These are phyloP conservation scores for Alligator sinensis DNA, from an alignment of 2,113 vertebrate genomes.

Conservation along the genomic window DNA sequence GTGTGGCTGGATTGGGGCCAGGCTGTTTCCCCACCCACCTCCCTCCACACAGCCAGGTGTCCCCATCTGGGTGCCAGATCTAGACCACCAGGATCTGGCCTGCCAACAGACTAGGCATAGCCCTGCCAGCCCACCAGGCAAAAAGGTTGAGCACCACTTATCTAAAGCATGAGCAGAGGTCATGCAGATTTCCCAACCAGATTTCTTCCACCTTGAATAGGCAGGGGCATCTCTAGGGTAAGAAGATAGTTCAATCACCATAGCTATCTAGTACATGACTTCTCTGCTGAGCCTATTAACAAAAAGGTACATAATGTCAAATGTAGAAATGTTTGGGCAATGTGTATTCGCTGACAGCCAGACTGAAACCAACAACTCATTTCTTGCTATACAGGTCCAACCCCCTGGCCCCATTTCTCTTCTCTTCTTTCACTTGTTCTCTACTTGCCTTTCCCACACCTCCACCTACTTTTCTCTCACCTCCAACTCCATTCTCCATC, in stretches of 20 bases:
- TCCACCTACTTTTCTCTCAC: neutral
- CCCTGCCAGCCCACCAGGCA: no score
- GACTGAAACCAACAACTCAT: neutral
- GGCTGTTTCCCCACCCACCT: no score
- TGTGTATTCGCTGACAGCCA: neutral
- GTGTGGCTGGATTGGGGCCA: no score
- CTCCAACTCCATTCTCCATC: neutral
- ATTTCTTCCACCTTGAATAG: neutral
- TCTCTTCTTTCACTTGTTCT: neutral
- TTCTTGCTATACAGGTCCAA: neutral
- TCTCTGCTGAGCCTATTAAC: neutral
- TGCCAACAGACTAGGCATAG: no score
- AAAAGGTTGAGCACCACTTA: neutral
- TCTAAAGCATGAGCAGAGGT: neutral
- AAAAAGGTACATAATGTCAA: neutral
- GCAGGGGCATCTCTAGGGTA: neutral
- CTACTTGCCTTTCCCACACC: neutral
- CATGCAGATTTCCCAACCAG: neutral
- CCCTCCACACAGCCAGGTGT: no score
- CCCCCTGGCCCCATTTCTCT: neutral
- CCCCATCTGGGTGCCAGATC: no score
- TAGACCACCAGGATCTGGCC: no score
- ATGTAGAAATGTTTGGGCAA: neutral
- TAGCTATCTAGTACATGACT: neutral
- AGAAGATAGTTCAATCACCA: accelerated